Percentiles rank a stretch among this genome's conserved stretches.
Conservation (phyloP, 2,888 invertebrate genomes). For the Agrypnus murinus region DNA sequence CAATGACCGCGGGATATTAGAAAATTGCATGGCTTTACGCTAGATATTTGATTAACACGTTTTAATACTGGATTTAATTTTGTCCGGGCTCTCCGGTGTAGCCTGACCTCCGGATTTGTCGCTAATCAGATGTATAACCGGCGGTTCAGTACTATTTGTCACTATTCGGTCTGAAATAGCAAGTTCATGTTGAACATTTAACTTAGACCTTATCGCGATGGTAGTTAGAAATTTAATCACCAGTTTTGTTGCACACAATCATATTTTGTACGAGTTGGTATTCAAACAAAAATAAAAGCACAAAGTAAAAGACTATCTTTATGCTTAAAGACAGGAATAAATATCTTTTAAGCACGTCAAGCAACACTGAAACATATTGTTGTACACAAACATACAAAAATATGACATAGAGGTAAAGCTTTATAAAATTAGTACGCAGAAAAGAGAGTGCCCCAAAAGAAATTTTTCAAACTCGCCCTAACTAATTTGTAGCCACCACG, state of each 20-base stretch:
- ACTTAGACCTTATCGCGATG: conserved; percentile 29
- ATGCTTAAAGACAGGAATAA: too few relatives aligned
- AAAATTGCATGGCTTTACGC: conserved; percentile 16
- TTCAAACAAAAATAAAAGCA: too few relatives aligned
- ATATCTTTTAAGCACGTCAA: too few relatives aligned
- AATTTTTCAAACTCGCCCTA: conserved; percentile 1
- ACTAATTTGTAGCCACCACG: neutral
- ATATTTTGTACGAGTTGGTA: neutral
- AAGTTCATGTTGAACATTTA: conserved; percentile 37
- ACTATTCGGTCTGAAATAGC: conserved; percentile 27
- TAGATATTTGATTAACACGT: conserved; percentile 33
- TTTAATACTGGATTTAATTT: conserved; percentile 25
- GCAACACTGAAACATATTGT: neutral
- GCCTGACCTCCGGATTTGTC: conserved; percentile 30
- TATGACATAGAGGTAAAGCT: neutral
- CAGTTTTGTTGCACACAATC: neutral
- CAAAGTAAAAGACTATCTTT: too few relatives aligned
- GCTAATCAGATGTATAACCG: conserved; percentile 32
- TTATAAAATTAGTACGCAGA: conserved; percentile 1
- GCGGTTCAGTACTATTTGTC: conserved; percentile 25
- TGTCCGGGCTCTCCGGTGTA: conserved; percentile 14
- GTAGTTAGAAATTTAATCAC: conserved; percentile 35
- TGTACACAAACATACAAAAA: neutral
- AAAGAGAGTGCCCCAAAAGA: neutral
- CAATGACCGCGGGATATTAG: conserved; percentile 28